phyloP scores from a whole-genome alignment of 2,888 invertebrate genomes.

The Lithophane socia region DNA sequence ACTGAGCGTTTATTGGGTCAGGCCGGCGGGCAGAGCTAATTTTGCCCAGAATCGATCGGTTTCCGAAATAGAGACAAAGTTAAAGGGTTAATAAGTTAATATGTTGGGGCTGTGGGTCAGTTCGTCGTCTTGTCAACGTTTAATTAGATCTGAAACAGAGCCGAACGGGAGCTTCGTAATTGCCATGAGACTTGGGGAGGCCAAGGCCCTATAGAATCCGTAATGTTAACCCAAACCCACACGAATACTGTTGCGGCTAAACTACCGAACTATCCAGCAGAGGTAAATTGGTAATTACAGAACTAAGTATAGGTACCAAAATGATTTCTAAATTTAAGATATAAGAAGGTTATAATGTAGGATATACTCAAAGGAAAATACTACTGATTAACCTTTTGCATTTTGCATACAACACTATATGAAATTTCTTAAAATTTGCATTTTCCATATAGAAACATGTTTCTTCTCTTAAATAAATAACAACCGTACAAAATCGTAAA shows the following conservation, averaged over 20 bases:
- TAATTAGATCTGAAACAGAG: conserved; percentile 45
- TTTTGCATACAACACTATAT: neutral
- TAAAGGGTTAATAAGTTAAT: conserved; percentile 52
- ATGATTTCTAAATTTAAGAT: neutral
- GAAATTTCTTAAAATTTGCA: no score
- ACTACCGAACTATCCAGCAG: neutral
- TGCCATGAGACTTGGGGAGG: conserved; percentile 30
- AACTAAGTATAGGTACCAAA: neutral
- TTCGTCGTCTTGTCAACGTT: conserved; percentile 37
- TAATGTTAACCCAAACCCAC: neutral
- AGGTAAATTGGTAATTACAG: neutral
- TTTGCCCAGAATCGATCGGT: conserved; percentile 65
- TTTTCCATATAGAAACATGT: no score
- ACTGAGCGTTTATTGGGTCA: conserved; percentile 68
- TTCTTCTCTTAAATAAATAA: neutral
- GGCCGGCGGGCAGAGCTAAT: conserved; percentile 52
- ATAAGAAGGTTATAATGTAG: neutral
- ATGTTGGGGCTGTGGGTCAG: conserved; percentile 53
- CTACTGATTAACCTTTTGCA: neutral
- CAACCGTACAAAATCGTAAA: conserved; percentile 11
- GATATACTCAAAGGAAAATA: neutral
- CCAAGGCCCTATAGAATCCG: neutral
- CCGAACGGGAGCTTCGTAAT: conserved; percentile 36
- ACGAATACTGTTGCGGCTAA: neutral
- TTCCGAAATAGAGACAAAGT: conserved; percentile 63